Evolutionary conservation across 2,797 vertebrate species (phyloP).

Genomic region (Tolypeutes matacus): DNA sequence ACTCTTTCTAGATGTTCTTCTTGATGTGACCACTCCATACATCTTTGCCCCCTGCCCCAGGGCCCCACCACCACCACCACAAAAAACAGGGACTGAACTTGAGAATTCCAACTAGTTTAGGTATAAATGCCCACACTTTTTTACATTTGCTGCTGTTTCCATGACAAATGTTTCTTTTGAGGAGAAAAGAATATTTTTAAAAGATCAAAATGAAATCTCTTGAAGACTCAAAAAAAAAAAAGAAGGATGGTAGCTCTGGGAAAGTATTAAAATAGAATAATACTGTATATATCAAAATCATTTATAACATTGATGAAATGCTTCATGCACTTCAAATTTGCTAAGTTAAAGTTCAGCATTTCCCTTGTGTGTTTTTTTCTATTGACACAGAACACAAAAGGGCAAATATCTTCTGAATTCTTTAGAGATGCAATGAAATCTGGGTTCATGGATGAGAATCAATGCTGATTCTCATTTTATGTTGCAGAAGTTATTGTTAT

Average conservation of each 20-base stretch:
- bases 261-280: slow-evolving; percentile 54
- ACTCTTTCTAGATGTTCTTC: neutral
- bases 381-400: neutral
- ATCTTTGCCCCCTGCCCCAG: neutral
- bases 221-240: slow-evolving; percentile 21
- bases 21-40: neutral
- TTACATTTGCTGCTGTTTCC: slow-evolving; percentile 70
- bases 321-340: slow-evolving; percentile 15
- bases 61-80: neutral
- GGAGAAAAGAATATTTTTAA: slow-evolving; percentile 70
- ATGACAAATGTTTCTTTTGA: slow-evolving; percentile 64
- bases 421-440: slow-evolving; percentile 17
- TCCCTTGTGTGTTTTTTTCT: neutral
- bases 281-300: neutral
- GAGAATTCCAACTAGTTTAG: slow-evolving; percentile 27
- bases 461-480: neutral
- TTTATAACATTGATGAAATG: slow-evolving; percentile 66
- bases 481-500: neutral
- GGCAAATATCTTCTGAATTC: neutral
- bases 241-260: neutral
- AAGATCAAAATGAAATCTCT: slow-evolving; percentile 71
- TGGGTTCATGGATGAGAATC: neutral
- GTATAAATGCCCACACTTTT: slow-evolving; percentile 45
- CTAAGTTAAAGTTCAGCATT: slow-evolving; percentile 25
- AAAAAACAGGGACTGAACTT: neutral